Conservation (phyloP, 2,113 vertebrate genomes). For the Acrocephalus arundinaceus region DNA sequence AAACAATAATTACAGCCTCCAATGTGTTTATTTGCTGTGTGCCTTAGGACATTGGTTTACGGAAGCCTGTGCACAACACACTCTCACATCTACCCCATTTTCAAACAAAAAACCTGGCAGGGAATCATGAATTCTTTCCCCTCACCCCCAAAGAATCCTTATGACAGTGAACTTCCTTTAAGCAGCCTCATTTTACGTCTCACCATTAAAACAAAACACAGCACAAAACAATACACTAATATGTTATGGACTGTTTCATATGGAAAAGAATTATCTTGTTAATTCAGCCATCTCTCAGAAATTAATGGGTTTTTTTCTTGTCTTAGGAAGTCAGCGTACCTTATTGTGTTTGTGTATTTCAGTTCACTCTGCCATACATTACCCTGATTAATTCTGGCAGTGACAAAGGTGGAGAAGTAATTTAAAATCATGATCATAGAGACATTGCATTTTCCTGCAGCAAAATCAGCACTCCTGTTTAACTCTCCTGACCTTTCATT, state of each 20-base stretch:
- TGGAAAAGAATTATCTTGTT: background rate
- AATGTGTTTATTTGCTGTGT: background rate
- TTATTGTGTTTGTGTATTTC: background rate
- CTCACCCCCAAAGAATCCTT: background rate
- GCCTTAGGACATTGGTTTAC: background rate
- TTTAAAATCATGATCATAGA: background rate
- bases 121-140: background rate
- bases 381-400: slow-evolving; percentile 6
- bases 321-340: background rate
- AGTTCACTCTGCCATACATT: background rate
- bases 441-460: background rate
- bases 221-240: background rate
- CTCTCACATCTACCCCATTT: background rate
- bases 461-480: background rate
- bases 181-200: background rate
- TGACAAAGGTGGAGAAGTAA: slow-evolving; percentile 8
- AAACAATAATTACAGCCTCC: background rate
- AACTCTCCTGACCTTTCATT: background rate
- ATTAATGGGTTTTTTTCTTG: background rate
- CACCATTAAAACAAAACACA: background rate
- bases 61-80: background rate
- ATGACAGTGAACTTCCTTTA: background rate
- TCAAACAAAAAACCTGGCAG: background rate
- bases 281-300: background rate
- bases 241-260: background rate